Evolutionary conservation across 64 coral and sea anemone species (phyloP).

Genomic region (Anthopleura sola): DNA sequence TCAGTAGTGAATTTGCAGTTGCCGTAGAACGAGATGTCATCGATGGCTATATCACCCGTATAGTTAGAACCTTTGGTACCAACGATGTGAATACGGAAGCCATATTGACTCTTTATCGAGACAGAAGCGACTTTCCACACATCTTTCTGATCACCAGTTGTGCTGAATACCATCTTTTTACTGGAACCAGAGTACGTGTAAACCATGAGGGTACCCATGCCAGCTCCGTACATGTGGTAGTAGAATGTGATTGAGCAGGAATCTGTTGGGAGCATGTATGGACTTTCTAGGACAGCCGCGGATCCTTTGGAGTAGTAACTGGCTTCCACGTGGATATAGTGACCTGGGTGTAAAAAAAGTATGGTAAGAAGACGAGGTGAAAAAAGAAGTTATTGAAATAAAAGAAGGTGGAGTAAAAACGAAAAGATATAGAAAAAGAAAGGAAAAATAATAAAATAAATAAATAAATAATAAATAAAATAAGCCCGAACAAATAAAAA

Average conservation of each 20-base stretch:
- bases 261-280: constrained; percentile 68
- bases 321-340: constrained; percentile 83
- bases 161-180: constrained; percentile 26
- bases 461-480: no score
- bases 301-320: constrained; percentile 47
- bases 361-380: not conserved
- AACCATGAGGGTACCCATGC: constrained; percentile 51
- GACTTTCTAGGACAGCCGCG: constrained; percentile 72
- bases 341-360: constrained; percentile 26
- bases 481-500: no score
- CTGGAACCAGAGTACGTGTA: constrained; percentile 64
- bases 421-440: no score
- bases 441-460: no score
- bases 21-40: constrained; percentile 72
- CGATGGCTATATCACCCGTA: constrained; percentile 70
- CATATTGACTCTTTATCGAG: constrained; percentile 56
- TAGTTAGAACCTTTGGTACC: constrained; percentile 49
- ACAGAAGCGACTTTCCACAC: constrained; percentile 36
- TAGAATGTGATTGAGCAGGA: constrained; percentile 56
- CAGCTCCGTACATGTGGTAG: constrained; percentile 77
- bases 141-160: constrained; percentile 48
- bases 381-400: not conserved
- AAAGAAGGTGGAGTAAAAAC: not conserved
- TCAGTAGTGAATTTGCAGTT: constrained; percentile 44
- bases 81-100: constrained; percentile 76